Evolutionary conservation across 2,888 invertebrate genomes (phyloP), one percentile per base, ranked within the genome.

Genomic region (Mamestra brassicae): DNA sequence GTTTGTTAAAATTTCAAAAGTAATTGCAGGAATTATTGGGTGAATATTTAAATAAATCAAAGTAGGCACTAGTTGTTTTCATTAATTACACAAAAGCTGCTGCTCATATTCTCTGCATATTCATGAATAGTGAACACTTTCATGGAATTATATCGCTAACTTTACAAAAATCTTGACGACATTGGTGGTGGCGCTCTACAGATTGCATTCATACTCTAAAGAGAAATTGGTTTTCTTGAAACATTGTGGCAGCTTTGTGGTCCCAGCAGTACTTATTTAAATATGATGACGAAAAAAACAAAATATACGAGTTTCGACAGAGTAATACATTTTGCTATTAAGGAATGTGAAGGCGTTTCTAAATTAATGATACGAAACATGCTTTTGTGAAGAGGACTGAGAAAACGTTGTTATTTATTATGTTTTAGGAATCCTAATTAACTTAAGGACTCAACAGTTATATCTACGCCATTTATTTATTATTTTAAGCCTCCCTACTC

Each of bases 191-290:
- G 45, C 45, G 36, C 70, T 67, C 69, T 63, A 62, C 15, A 42
- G 17, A 45, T 54, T 11, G 17, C 1, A 55, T 64, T 71, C 38
- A 68, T 80, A 76, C 76, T 26, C 52, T 34, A 17, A 57, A 74
- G 17, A 79, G 74, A 85, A 85, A 83, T 81, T 81, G 83, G 83
- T 89, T 86, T 83, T 74, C 85, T 76, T 85, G 64, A 82, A 78
- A 74, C 76, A 73, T 78, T 71, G 61, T 67, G 81, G 83, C 76
- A 84, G 87, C 85, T 88, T 87, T 85, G 84, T 77, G 84, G 84
- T 84, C 82, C 78, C 83, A 72, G 64, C 67, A 78, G 85, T 85
- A 76, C 76, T 82, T 88, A 80, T 85, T 83, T 81, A 83, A 88
- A 89, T 80, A 81, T 70, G 71, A 80, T 77, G 80, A 74, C 71